Evolutionary conservation across 2,888 invertebrate species (phyloP), one percentile per base, ranked within the genome.

Genomic region (Onchidella celtica): DNA sequence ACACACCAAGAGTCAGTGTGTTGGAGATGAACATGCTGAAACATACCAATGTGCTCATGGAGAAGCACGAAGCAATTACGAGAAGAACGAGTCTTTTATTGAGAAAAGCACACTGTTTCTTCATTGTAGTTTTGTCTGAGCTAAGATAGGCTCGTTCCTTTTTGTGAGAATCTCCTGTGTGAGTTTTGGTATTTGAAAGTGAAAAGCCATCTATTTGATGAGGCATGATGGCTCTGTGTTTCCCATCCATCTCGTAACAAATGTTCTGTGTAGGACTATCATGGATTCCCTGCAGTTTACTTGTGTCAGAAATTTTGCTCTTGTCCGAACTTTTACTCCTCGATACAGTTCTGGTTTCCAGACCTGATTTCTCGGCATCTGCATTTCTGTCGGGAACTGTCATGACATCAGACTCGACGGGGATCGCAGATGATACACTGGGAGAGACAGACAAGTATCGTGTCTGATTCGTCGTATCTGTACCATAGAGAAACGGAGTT

Each of bases 1-100:
- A 73, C 2, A 79, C 68, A 3, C 79, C 73, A 29, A 79, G n/a
- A 9, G 72, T 79, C n/a, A 79, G 36, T 4, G 65, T 55, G 36
- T 79, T 79, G 47, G 72, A 27, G 9, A 29, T 24, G 57, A 65
- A 79, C 34, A 73, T 24, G 47, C 47, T 65, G 24, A 79, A 65
- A 0, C 79, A 38, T 2, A 73, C 9, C 2, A 40, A 34, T 32
- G 57, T 55, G 24, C 72, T 57, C 21, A 65, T 40, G 21, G 79
- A 61, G 65, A 79, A 79, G 57, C 55, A 72, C 3, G 65, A 21
- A 1, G 79, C 55, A 2, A 65, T 55, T 14, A 17, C 6, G 11
- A 79, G 63, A 38, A 79, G 70, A 14, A 70, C 47, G 0, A 79
- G 61, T 1, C 70, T 38, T 36, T 61, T 69, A 32, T 63, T 69